phyloP scores from a whole-genome alignment of 2,888 invertebrate genomes.

The Parnassius mnemosyne region DNA sequence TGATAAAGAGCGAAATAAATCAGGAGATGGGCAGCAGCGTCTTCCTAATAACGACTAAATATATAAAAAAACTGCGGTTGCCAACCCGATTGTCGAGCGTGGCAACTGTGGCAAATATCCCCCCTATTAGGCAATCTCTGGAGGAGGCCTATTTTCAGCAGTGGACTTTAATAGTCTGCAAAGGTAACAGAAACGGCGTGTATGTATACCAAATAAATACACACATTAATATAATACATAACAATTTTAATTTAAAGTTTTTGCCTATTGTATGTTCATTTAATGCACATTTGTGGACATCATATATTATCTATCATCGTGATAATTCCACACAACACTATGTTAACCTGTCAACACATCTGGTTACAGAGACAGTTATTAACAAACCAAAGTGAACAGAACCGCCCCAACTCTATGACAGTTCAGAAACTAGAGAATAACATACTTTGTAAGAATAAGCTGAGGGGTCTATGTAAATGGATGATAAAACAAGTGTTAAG shows the following conservation, averaged over 20 bases:
- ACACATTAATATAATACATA: no score
- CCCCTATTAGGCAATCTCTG: no score
- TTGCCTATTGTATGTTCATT: conserved; percentile 40
- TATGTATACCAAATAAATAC: no score
- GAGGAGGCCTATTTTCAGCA: no score
- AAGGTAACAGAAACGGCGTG: no score
- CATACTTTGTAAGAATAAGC: background rate
- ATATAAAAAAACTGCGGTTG: no score
- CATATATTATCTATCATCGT: conserved; percentile 48
- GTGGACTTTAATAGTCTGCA: no score
- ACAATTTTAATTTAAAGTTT: background rate
- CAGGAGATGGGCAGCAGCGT: no score
- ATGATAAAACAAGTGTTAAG: conserved; percentile 43
- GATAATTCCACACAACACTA: conserved; percentile 44
- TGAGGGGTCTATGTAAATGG: conserved; percentile 38
- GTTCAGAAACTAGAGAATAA: conserved; percentile 15
- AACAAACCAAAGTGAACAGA: conserved; percentile 36
- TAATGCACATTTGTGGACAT: conserved; percentile 59
- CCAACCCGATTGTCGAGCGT: no score
- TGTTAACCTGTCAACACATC: conserved; percentile 54
- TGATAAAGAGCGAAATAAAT: no score
- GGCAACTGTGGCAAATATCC: no score
- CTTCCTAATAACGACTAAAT: no score
- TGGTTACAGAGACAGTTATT: conserved; percentile 35
- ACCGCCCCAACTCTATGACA: conserved; percentile 20